phyloP scores from a whole-genome alignment of 2,888 invertebrate genomes.

The Deroplatys truncata region DNA sequence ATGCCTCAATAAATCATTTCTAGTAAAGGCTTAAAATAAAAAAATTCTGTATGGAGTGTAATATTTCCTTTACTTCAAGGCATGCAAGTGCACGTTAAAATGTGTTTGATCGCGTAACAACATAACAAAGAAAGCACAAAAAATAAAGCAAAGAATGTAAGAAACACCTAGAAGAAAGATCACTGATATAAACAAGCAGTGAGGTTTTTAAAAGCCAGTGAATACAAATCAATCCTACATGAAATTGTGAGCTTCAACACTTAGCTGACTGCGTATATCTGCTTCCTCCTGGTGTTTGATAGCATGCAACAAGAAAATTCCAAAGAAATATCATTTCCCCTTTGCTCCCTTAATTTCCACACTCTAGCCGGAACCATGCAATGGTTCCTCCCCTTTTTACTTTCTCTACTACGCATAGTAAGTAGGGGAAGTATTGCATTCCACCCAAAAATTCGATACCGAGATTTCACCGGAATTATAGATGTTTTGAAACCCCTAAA shows the following conservation, averaged over 20 bases:
- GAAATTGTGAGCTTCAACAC: constrained; percentile 33
- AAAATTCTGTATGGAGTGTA: too few relatives aligned
- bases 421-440: too few relatives aligned
- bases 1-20: too few relatives aligned
- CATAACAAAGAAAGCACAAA: neutral
- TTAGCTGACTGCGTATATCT: constrained; percentile 32
- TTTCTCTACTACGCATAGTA: too few relatives aligned
- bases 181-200: neutral
- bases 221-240: constrained; percentile 24
- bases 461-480: too few relatives aligned
- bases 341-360: too few relatives aligned
- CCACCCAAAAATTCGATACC: too few relatives aligned
- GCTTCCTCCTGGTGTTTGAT: constrained; percentile 31
- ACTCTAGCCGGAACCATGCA: too few relatives aligned
- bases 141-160: neutral
- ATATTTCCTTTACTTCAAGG: too few relatives aligned
- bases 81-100: neutral
- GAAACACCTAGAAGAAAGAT: neutral
- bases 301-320: constrained; percentile 28
- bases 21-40: too few relatives aligned
- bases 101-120: neutral
- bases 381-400: too few relatives aligned
- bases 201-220: neutral
- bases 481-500: too few relatives aligned
- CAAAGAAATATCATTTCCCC: constrained; percentile 11